phyloP scores from a whole-genome alignment of 2,797 vertebrate species.

The Anguilla marmorata region DNA sequence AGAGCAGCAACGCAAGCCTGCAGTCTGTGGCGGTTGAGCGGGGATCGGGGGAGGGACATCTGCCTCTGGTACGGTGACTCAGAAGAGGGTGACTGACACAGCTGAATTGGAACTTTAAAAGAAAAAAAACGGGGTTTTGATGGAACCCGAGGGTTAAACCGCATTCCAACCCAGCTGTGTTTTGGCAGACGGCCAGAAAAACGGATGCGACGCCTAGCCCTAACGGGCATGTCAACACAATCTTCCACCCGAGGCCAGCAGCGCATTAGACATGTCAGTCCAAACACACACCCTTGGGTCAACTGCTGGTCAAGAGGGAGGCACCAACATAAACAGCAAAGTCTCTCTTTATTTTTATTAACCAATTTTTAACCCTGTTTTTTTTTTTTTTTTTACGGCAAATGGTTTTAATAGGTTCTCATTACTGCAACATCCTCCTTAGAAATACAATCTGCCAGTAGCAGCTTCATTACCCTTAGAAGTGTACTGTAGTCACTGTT shows the following conservation, averaged over 20 bases:
- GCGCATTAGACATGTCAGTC: too few relatives aligned
- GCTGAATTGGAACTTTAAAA: background rate
- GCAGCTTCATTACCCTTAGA: too few relatives aligned
- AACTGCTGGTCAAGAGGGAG: too few relatives aligned
- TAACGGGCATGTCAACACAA: background rate
- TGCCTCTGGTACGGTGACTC: background rate
- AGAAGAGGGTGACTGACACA: constrained; percentile 41
- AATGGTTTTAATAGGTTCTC: too few relatives aligned
- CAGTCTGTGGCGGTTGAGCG: background rate
- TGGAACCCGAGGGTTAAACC: background rate
- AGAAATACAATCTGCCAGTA: too few relatives aligned
- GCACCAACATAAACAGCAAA: too few relatives aligned
- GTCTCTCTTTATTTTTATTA: too few relatives aligned
- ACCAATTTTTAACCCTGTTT: too few relatives aligned
- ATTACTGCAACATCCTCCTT: too few relatives aligned
- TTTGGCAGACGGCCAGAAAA: background rate
- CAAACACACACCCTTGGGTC: too few relatives aligned
- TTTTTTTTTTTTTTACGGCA: too few relatives aligned
- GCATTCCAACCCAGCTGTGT: background rate
- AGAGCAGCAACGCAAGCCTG: constrained; percentile 61
- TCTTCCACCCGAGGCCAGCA: background rate
- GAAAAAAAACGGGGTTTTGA: background rate
- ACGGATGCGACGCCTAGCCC: background rate
- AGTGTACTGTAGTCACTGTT: too few relatives aligned
- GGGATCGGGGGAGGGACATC: background rate